Conservation (phyloP, 1,140 invertebrate species). For the Cheumatopsyche charites region DNA sequence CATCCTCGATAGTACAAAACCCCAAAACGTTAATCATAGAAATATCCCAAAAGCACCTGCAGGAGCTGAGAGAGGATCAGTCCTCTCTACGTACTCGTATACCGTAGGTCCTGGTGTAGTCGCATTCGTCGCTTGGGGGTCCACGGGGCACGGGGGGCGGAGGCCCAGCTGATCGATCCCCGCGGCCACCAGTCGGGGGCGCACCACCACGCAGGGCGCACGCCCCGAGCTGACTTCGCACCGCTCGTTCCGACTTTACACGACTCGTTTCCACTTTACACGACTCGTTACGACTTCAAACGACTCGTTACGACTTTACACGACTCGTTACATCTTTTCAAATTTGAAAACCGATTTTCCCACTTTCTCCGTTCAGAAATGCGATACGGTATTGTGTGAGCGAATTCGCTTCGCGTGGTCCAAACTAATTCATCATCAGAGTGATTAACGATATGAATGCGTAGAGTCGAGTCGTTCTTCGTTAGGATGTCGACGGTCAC, state of each 20-base stretch:
- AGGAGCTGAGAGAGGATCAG: no score
- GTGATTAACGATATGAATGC: no score
- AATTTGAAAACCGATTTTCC: not conserved
- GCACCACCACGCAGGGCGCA: slow-evolving; percentile 1
- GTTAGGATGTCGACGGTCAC: no score
- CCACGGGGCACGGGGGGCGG: slow-evolving; percentile 12
- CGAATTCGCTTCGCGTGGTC: slow-evolving; percentile 12
- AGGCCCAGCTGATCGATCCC: slow-evolving; percentile 47
- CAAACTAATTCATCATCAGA: slow-evolving; percentile 1
- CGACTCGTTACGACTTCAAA: not conserved
- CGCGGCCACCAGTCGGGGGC: slow-evolving; percentile 28
- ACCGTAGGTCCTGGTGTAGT: no score
- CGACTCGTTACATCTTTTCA: not conserved
- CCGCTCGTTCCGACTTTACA: not conserved
- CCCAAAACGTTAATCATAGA: no score
- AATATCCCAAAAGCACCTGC: no score
- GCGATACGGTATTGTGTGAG: slow-evolving; percentile 15
- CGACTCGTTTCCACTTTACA: not conserved
- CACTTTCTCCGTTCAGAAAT: not conserved
- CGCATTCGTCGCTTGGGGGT: slow-evolving; percentile 1
- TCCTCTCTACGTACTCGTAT: no score
- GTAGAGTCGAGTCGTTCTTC: no score
- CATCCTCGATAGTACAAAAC: no score
- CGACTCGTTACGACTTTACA: not conserved
- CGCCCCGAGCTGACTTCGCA: not conserved